Percentiles rank a stretch among this genome's conserved stretches.
These are phyloP conservation scores for Microctenopoma lineatum DNA, from an alignment of 2,797 vertebrate genomes.

Conservation along the genomic window DNA sequence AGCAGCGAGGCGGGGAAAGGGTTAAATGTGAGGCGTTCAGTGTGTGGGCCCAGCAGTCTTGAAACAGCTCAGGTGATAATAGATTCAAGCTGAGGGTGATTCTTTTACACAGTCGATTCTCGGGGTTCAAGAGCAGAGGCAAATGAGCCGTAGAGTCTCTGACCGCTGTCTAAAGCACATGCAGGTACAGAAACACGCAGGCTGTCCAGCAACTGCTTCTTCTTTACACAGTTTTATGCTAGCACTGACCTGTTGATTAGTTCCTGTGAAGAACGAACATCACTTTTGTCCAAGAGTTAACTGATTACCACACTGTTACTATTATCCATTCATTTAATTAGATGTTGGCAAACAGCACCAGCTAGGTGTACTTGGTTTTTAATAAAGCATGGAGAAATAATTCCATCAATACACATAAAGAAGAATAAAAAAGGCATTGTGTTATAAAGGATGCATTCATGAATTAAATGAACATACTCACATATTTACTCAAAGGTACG, in stretches of 20 bases:
- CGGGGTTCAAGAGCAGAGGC: constrained; percentile 80
- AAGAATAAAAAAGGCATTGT: no score
- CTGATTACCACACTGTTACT: background rate
- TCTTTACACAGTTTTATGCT: background rate
- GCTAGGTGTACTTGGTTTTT: no score
- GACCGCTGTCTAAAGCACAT: constrained; percentile 33
- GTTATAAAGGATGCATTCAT: no score
- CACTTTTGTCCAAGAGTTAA: background rate
- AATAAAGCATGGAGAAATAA: no score
- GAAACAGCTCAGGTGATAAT: constrained; percentile 85
- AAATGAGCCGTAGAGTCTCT: constrained; percentile 84
- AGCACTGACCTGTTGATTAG: background rate
- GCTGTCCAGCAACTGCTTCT: constrained; percentile 2
- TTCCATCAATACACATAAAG: no score
- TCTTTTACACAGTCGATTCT: constrained; percentile 82
- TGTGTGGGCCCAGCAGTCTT: constrained; percentile 80
- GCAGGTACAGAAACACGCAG: constrained; percentile 25
- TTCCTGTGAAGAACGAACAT: background rate
- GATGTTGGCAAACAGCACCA: no score
- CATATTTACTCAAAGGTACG: no score
- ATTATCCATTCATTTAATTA: background rate
- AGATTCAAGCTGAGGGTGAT: constrained; percentile 79
- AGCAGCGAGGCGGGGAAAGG: constrained; percentile 73
- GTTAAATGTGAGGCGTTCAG: constrained; percentile 86
- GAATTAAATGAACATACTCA: no score